Base-by-base conservation (phyloP, 2,797 vertebrate species). In the Clarias pachynema region DNA sequence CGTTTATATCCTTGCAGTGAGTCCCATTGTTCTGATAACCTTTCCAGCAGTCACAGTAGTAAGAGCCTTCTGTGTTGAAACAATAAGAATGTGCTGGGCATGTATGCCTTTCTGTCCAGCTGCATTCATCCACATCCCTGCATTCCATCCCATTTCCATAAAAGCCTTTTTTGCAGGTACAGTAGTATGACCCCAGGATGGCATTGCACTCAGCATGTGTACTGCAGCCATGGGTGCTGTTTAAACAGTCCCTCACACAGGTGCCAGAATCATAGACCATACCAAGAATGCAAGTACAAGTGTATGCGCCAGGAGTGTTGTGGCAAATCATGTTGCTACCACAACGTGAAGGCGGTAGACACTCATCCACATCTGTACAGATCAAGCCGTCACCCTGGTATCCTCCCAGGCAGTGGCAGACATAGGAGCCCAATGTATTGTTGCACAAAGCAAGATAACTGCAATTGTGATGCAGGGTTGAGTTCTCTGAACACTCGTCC, bases 311-410 rank as follows among this genome's bases (percentile, higher is more conserved):
- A 4, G 91, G 93, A 10, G 87, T 86, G 89, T 96, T 96, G 82
- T 24, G 69, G 90, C 96, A 96, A 0, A 89, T 93, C 92, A 95
- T 95, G 89, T 95, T 94, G 1, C 37, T 86, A 34, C 86, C 83
- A 59, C 96, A 96, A 24, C 87, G 18, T 2, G 86, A 88, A 29
- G 83, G 75, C 12, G 80, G 34, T 31, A 89, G 87, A 85, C 96
- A 97, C 91, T 97, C 96, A 83, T 97, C 91, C 24, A 93, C 87
- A 85, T 96, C 96, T 10, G 88, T 79, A 70, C 96, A 97, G 24
- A 77, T 59, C 84, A 94, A 92, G 22, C 95, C 96, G 12, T 96
- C 91, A 0, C 96, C 96, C 18, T 65, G 88, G 89, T 95, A 96
- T 73, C 96, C 96, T 2, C 87, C 73, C 10, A 74, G 87, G 89